phyloP scores from a whole-genome alignment of 2,113 vertebrate species.

The Ancistrus triradiatus region DNA sequence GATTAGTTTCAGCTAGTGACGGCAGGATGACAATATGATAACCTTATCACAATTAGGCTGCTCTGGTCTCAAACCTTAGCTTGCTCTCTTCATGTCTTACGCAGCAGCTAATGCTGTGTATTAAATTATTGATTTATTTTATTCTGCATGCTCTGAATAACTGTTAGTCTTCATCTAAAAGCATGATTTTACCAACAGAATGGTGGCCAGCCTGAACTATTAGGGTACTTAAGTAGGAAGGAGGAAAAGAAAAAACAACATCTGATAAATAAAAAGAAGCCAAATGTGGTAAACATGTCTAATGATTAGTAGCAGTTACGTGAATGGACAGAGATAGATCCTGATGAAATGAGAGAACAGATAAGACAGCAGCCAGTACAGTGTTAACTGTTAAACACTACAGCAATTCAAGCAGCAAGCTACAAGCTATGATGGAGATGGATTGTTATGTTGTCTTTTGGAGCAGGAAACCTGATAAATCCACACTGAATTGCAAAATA shows the following conservation, averaged over 20 bases:
- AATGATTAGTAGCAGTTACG: slow-evolving; percentile 91
- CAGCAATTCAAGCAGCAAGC: slow-evolving; percentile 80
- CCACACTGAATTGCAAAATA: slow-evolving; percentile 70
- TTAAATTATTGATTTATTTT: neutral
- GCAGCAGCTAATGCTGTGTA: neutral
- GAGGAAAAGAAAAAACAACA: slow-evolving; percentile 44
- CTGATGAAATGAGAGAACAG: slow-evolving; percentile 63
- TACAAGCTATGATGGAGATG: slow-evolving; percentile 80
- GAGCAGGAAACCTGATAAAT: slow-evolving; percentile 61
- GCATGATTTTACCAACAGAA: slow-evolving; percentile 79
- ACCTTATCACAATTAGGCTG: slow-evolving; percentile 79
- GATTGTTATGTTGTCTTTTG: slow-evolving; percentile 77
- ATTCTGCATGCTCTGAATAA: slow-evolving; percentile 65
- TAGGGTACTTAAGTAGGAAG: slow-evolving; percentile 69
- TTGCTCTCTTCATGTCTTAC: slow-evolving; percentile 4
- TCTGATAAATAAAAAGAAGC: slow-evolving; percentile 47
- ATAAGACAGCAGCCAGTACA: slow-evolving; percentile 70
- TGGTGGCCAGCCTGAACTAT: slow-evolving; percentile 77
- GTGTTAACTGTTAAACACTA: slow-evolving; percentile 80
- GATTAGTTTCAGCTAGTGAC: slow-evolving; percentile 93
- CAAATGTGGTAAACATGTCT: slow-evolving; percentile 74
- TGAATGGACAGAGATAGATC: slow-evolving; percentile 71
- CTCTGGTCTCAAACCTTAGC: slow-evolving; percentile 4
- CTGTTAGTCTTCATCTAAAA: slow-evolving; percentile 77
- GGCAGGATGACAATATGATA: slow-evolving; percentile 92